Evolutionary conservation across 2,888 invertebrate species (phyloP), one percentile per base, ranked within the genome.

Genomic region (Branchipolynoe longqiensis): DNA sequence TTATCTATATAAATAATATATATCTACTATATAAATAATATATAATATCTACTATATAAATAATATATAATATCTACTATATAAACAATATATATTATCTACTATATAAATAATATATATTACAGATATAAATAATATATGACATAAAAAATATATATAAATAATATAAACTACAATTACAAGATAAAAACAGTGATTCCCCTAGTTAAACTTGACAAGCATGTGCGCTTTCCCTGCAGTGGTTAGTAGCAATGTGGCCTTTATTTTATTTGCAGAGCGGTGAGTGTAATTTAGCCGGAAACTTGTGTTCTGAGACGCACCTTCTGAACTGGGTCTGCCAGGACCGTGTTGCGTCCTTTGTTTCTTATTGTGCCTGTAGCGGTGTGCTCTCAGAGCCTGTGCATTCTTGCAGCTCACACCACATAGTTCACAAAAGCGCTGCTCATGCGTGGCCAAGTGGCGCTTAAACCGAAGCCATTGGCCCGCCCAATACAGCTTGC

Each of bases 311-410:
- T 4, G 14, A 33, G 18, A 69, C 69, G 69, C 69, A 69, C 69
- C 69, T 69, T 69, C 69, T 36, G 69, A 69, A 69, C 38, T 36
- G 36, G 33, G 69, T 69, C 36, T 36, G 38, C 36, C 18, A 69
- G 69, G 38, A 69, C 69, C 38, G 69, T 69, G 36, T 69, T 69
- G 69, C 33, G 22, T 69, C 69, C 38, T 69, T 33, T 69, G 69
- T 69, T 69, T 69, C 69, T 69, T 69, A 69, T 69, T 69, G 69
- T 69, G 69, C n/a, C 69, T 69, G 69, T 69, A 69, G 22, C 69
- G 69, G 38, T 69, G 69, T 38, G 69, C 69, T 38, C 69, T 69
- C 36, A 69, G 69, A 14, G 69, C 69, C n/a, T 69, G 69, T 0
- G 69, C 69, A 38, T 69, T 69, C 69, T 69, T 69, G 69, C 69